phyloP scores from a whole-genome alignment of 2,797 vertebrate genomes.

The Tenualosa thibaudeaui region DNA sequence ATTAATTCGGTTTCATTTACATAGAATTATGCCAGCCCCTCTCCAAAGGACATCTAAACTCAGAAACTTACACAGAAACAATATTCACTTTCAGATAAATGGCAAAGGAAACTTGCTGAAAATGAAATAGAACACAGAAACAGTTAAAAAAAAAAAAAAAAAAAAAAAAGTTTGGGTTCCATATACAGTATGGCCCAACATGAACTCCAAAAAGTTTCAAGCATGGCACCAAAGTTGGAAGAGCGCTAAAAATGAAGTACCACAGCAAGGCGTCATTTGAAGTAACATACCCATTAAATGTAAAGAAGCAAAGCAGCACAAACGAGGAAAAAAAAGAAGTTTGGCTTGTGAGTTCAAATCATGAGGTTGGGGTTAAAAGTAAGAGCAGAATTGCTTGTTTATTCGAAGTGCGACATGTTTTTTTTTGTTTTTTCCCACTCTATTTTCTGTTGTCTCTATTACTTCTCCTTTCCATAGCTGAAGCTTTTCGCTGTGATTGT shows the following conservation, averaged over 20 bases:
- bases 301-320: conserved; percentile 49
- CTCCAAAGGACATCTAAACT: conserved; percentile 35
- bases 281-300: conserved; percentile 40
- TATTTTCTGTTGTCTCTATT: background rate
- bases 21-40: conserved; percentile 41
- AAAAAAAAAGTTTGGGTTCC: conserved; percentile 25
- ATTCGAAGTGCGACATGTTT: conserved; percentile 47
- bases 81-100: conserved; percentile 48
- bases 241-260: conserved; percentile 26
- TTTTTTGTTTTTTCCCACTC: background rate
- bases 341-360: conserved; percentile 53
- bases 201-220: conserved; percentile 33
- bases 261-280: conserved; percentile 51
- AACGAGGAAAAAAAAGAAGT: conserved; percentile 33
- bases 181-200: conserved; percentile 33
- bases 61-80: conserved; percentile 42
- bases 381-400: conserved; percentile 22
- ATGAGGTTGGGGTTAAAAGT: conserved; percentile 33
- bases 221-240: conserved; percentile 46
- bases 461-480: background rate
- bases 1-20: conserved; percentile 54
- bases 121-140: conserved; percentile 23
- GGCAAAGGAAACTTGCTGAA: conserved; percentile 36
- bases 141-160: conserved; percentile 31
- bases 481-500: background rate